phyloP scores from a whole-genome alignment of 2,888 invertebrate species.

The Leptopilina myrica region DNA sequence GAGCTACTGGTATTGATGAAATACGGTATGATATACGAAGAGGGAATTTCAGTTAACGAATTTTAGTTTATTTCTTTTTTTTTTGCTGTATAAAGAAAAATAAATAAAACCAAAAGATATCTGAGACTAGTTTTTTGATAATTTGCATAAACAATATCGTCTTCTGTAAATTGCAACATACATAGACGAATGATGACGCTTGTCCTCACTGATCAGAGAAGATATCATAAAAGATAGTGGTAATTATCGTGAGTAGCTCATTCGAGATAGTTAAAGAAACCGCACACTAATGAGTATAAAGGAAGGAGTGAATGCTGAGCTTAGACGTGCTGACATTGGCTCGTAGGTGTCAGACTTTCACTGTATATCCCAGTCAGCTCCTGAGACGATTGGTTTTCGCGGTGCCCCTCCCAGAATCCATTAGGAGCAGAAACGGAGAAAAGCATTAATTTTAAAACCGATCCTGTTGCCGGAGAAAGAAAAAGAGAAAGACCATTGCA shows the following conservation, averaged over 20 bases:
- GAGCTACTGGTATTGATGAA: constrained; percentile 38
- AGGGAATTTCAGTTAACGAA: no score
- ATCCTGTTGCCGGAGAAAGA: constrained; percentile 53
- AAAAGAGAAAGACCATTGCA: constrained; percentile 57
- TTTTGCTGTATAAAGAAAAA: neutral
- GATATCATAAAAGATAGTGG: constrained; percentile 52
- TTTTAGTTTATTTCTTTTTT: neutral
- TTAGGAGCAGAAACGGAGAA: constrained; percentile 72
- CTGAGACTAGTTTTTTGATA: neutral
- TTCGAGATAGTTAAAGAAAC: constrained; percentile 54
- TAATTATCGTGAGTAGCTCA: constrained; percentile 53
- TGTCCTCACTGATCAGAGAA: constrained; percentile 45
- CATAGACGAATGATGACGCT: constrained; percentile 24
- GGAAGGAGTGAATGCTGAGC: constrained; percentile 51
- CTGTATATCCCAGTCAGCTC: constrained; percentile 58
- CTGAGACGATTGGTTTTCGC: constrained; percentile 72
- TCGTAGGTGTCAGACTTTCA: constrained; percentile 71
- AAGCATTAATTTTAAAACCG: constrained; percentile 73
- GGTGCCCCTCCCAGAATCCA: constrained; percentile 71
- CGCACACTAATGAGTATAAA: constrained; percentile 57
- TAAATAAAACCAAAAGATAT: no score
- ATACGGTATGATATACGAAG: constrained; percentile 17
- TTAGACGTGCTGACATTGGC: constrained; percentile 61
- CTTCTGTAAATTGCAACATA: neutral
- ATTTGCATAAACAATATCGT: constrained; percentile 48